Base-by-base conservation (phyloP, 1,140 invertebrate genomes). In the Drosophila obscura region DNA sequence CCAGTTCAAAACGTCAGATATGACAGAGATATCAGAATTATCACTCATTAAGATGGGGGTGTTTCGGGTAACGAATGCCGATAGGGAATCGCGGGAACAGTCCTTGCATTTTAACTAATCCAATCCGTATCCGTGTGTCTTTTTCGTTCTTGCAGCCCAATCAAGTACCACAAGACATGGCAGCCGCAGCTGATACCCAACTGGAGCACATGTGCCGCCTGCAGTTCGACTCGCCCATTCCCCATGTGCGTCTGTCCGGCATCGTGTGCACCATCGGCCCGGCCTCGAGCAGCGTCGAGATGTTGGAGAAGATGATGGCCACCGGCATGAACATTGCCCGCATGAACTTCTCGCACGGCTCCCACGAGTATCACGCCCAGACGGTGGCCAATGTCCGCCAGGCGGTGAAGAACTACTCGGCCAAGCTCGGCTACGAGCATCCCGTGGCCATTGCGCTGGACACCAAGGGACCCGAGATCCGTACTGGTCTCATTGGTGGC, bases 261-360 rank as follows among this genome's bases (percentile, higher is more conserved):
- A 99, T 99, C 79, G 98, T 99, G 90, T 99, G 99, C 92, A 99
- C 99, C 9, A 99, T 99, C 91, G 98, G 98, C 15, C 99, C 99
- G 5, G 97, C 95, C 6, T 99, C 97, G 16, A 93, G 95, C 48
- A 94, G 96, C 63, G 95, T 97, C 0, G 95, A 95, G 35, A 97
- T 95, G 88, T 92, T 99, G 31, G 96, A 98, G 90, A 95, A 98
- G 85, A 99, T 99, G 98, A 99, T 99, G 92, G 96, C 97, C 77
- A 97, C 97, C 15, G 99, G 99, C 16, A 99, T 99, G 98, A 99
- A 99, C 83, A 95, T 99, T 73, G 98, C 98, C 6, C 94, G 99
- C 65, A 94, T 99, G 93, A 99, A 99, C 92, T 99, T 99, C 93
- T 99, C 98, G 9, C 99, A 99, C 92, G 98, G 98, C 51, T 96